These are phyloP conservation scores for Tachysurus fulvidraco DNA, from an alignment of 2,113 vertebrate genomes.

Conservation along the genomic window DNA sequence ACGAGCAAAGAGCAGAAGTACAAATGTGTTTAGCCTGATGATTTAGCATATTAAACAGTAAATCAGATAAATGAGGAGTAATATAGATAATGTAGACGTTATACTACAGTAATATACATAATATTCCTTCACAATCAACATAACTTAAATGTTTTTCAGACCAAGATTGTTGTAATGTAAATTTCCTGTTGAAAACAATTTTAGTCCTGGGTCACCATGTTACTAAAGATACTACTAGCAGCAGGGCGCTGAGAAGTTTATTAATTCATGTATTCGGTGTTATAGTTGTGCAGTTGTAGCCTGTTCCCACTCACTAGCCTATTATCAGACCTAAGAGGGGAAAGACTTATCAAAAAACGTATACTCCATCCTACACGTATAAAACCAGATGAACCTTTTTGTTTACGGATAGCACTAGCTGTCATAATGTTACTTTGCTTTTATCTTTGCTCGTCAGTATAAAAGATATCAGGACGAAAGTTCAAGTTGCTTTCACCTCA, in stretches of 20 bases:
- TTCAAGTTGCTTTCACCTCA: no score
- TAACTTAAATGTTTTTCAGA: background rate
- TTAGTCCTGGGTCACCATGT: background rate
- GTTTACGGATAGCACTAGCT: background rate
- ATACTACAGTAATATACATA: background rate
- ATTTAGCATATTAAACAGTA: background rate
- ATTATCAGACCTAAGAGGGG: background rate
- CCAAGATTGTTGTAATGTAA: background rate
- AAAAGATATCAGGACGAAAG: no score
- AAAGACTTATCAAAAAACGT: background rate
- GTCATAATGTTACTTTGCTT: background rate
- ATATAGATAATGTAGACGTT: background rate
- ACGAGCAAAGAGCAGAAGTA: background rate
- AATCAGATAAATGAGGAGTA: background rate
- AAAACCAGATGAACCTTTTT: background rate
- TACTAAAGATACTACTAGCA: background rate
- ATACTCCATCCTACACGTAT: background rate
- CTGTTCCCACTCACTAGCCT: background rate
- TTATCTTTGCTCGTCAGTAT: no score
- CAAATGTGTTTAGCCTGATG: background rate
- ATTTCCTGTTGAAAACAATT: background rate
- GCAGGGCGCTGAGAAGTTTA: background rate
- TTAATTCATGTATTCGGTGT: background rate
- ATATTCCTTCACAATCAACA: background rate
- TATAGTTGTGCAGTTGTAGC: background rate